Conservation (phyloP, 2,888 invertebrate species). For the Platycnemis pennipes region DNA sequence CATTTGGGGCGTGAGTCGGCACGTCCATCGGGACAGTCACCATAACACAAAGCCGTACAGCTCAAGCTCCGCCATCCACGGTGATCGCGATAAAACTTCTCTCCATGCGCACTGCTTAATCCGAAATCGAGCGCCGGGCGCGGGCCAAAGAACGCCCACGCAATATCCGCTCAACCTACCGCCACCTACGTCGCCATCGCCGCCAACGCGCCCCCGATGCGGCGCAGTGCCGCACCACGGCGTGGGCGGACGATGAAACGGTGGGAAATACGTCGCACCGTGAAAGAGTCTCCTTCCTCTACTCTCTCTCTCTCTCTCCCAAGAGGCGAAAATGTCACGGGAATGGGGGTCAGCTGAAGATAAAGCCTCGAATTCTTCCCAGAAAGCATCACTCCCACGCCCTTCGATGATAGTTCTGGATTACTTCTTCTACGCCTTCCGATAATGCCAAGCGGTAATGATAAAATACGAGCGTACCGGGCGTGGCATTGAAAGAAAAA, state of each 20-base stretch:
- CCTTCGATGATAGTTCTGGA: neutral
- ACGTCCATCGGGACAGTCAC: too few species aligned
- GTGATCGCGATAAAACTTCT: too few species aligned
- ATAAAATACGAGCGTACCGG: neutral
- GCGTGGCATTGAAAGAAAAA: neutral
- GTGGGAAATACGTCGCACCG: neutral
- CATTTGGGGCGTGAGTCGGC: too few species aligned
- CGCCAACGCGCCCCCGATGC: neutral
- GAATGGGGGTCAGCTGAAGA: neutral
- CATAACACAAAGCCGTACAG: too few species aligned
- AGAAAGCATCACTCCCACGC: neutral
- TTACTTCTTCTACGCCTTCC: neutral
- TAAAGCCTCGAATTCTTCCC: neutral
- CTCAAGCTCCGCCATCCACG: too few species aligned
- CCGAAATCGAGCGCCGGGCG: too few species aligned
- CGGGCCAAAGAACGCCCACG: too few species aligned
- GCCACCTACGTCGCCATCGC: neutral
- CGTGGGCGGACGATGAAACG: neutral
- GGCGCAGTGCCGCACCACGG: neutral
- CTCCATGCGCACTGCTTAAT: too few species aligned
- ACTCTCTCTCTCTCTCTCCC: neutral
- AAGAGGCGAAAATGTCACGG: neutral
- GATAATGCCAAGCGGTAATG: neutral
- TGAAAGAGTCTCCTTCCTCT: neutral
- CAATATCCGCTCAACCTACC: neutral